Evolutionary conservation across 2,113 vertebrate species (phyloP), one percentile per base, ranked within the genome.

Genomic region (Platichthys stellatus): DNA sequence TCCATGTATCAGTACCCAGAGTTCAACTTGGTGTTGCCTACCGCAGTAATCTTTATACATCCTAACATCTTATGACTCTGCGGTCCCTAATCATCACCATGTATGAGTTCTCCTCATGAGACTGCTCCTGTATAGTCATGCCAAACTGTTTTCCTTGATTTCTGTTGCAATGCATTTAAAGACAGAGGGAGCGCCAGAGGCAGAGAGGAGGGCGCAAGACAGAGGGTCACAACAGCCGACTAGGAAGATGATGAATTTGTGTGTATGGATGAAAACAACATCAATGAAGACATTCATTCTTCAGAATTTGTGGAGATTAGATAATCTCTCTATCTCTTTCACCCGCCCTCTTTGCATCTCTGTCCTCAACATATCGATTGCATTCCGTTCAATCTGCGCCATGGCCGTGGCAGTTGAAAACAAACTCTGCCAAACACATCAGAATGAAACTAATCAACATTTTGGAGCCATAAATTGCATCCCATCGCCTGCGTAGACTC

Each of bases 391-490:
- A 9, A 62, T 78, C 63, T 69, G n/a, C 63, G 66, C 62, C 23
- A 67, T 38, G 21, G 58, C 56, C 23, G n/a, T 45, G 70, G 26
- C 60, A 64, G 58, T 26, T 77, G 67, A 69, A 82, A 74, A 76
- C 70, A 73, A 76, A 78, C 59, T 65, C 40, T 43, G 56, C 64
- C 69, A 64, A 86, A 83, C 53, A 31, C 67, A 73, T 83, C 68
- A 81, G 76, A 83, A 78, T 65, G 74, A 84, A 80, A 82, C 73
- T 58, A 74, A 80, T 82, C 76, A 64, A 72, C 47, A 75, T 76
- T 74, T 85, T 77, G 43, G 38, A 47, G 31, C 49, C 49, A 78
- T 76, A 85, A 80, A 87, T 86, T 82, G 69, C 63, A 63, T 78
- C 58, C n/a, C 21, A 54, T 56, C 24, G 59, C 17, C 38, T 13